Percentiles rank a stretch among this genome's conserved stretches.
Evolutionary conservation across 2,113 vertebrate species (phyloP).

Genomic region (Meleagris gallopavo): DNA sequence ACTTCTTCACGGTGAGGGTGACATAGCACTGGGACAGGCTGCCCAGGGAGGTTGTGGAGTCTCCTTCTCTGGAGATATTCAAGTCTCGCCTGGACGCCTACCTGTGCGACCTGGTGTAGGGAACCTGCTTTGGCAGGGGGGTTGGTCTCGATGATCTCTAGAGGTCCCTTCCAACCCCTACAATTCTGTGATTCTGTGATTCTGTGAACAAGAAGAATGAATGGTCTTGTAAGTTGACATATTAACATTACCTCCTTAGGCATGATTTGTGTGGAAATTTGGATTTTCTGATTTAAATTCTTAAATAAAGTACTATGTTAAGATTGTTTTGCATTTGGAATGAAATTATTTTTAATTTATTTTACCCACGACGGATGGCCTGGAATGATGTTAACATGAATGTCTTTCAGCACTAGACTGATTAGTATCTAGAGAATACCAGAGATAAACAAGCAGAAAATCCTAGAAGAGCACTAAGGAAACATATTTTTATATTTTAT

Average conservation of each 20-base stretch:
- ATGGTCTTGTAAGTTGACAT: neutral
- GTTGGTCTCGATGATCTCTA: no score
- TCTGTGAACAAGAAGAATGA: neutral
- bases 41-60: no score
- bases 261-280: neutral
- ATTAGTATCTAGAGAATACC: constrained; percentile 4
- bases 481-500: neutral
- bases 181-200: no score
- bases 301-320: constrained; percentile 31
- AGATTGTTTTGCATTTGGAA: constrained; percentile 40
- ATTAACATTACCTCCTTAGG: neutral
- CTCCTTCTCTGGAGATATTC: no score
- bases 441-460: neutral
- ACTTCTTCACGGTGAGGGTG: no score
- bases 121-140: no score
- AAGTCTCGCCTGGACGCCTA: no score
- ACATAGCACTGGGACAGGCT: no score
- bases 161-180: no score
- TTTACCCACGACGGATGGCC: constrained; percentile 41
- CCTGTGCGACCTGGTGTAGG: no score
- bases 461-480: neutral
- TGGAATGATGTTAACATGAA: constrained; percentile 38
- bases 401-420: neutral
- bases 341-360: constrained; percentile 27
- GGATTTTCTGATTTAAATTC: constrained; percentile 44